Base-by-base conservation (phyloP, 2,113 vertebrate genomes). In the Erythrocercus mccallii region DNA sequence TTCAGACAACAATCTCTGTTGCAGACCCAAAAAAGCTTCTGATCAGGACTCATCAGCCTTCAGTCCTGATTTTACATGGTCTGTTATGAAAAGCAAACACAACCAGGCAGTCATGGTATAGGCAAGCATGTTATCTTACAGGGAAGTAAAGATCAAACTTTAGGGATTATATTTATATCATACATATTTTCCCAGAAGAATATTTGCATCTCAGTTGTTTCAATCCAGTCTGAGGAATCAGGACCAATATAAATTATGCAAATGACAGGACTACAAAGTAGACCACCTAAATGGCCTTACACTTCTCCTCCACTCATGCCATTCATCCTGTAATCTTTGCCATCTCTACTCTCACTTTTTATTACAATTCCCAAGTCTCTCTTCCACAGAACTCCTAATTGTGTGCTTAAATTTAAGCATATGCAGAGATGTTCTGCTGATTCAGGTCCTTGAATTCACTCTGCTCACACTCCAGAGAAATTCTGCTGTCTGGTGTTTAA, bases 321-420 rank as follows among this genome's bases (percentile, higher is more conserved):
- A 68, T 88, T 86, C 2, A 10, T 81, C 38, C n/a, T 90, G 68
- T 81, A 50, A 90, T 71, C 92, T 95, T 60, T 64, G 37, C 76
- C 76, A 71, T 48, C 76, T 89, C 77, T 88, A 68, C 85, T 91
- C 80, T 88, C 72, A 64, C 51, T 92, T 96, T 83, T 94, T 90
- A 92, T 95, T 86, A 56, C 85, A 83, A 74, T 30, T 91, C 78
- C 66, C 62, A 92, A 91, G 84, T 79, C 73, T 44, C 27, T 85
- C 27, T 65, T 86, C 57, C 33, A 60, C 53, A 81, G 64, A 94
- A 88, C 60, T 90, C 79, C 64, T 77, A 91, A 73, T 15, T 12
- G 10, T 64, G 48, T 76, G 48, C 76, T 95, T 92, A 50, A 47
- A 81, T 74, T 68, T 35, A 89, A 85, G 61, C 81, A 84, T 30